Conservation (phyloP, 2,888 invertebrate species). For the Sminthurinus aureus region DNA sequence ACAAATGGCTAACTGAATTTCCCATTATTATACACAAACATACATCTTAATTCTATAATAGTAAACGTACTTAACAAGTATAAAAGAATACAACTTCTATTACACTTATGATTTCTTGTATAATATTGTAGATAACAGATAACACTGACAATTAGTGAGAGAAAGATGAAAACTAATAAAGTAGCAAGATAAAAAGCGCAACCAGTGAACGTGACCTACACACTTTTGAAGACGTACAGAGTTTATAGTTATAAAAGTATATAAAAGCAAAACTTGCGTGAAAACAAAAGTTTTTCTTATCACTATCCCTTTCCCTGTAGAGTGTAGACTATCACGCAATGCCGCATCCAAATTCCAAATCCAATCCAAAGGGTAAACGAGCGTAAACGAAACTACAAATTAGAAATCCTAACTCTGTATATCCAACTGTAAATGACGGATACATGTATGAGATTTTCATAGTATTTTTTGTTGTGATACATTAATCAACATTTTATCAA, state of each 20-base stretch:
- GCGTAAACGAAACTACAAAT: background rate
- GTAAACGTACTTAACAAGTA: too few relatives aligned
- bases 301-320: background rate
- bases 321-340: background rate
- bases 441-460: too few relatives aligned
- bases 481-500: too few relatives aligned
- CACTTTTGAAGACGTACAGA: background rate
- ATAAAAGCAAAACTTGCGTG: background rate
- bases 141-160: background rate
- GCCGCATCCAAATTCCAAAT: background rate
- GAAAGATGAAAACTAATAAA: background rate
- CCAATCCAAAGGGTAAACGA: background rate
- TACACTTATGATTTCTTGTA: background rate
- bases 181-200: background rate
- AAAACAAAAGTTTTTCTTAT: background rate
- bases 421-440: too few relatives aligned
- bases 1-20: too few relatives aligned
- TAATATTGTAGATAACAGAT: too few relatives aligned
- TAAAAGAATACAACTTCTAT: too few relatives aligned
- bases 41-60: too few relatives aligned
- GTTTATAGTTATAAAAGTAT: too few relatives aligned
- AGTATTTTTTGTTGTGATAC: too few relatives aligned
- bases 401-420: too few relatives aligned
- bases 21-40: too few relatives aligned
- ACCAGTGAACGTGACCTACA: constrained; percentile 1